Conservation (phyloP, 2,113 vertebrate genomes). For the Phrynosoma platyrhinos region DNA sequence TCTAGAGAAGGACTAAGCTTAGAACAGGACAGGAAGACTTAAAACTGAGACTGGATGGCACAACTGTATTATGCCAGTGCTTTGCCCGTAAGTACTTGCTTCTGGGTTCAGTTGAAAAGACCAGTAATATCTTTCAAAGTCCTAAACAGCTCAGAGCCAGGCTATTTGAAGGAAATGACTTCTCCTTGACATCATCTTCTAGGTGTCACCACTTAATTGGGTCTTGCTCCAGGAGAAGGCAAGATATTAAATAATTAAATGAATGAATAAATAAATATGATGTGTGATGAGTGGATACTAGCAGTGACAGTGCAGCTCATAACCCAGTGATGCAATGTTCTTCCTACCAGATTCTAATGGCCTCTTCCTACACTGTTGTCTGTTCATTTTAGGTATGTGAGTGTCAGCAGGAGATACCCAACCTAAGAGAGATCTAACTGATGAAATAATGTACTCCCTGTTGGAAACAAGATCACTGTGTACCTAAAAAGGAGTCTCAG, state of each 20-base stretch:
- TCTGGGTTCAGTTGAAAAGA: background rate
- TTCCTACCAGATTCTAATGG: too few relatives aligned
- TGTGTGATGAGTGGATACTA: too few relatives aligned
- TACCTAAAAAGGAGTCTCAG: constrained; percentile 38
- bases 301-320: too few relatives aligned
- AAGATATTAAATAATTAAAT: too few relatives aligned
- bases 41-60: background rate
- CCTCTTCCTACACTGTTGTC: too few relatives aligned
- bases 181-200: background rate
- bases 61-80: background rate
- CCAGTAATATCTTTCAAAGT: too few relatives aligned
- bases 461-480: constrained; percentile 44
- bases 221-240: too few relatives aligned
- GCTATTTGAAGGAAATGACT: background rate
- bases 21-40: background rate
- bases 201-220: too few relatives aligned
- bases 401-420: constrained; percentile 11
- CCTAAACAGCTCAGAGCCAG: background rate
- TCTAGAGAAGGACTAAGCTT: background rate
- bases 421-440: constrained; percentile 39
- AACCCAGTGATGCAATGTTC: too few relatives aligned
- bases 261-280: too few relatives aligned
- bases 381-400: too few relatives aligned
- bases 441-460: constrained; percentile 29
- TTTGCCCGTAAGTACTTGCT: background rate